phyloP scores from a whole-genome alignment of 2,113 vertebrate species.

The Steatornis caripensis region DNA sequence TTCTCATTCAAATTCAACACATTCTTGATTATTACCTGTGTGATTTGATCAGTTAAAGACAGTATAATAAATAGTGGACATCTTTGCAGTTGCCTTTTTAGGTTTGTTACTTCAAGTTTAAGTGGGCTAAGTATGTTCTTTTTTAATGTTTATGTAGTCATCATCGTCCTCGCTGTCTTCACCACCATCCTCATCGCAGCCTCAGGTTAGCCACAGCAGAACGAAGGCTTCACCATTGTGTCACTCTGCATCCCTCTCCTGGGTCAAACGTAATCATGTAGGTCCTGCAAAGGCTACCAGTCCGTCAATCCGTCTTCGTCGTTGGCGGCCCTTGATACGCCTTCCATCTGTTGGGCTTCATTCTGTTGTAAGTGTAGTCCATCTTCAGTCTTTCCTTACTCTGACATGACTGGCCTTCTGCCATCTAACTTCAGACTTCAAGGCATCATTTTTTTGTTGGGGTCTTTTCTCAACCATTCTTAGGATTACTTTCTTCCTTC shows the following conservation, averaged over 20 bases:
- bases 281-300: constrained; percentile 79
- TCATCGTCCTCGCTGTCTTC: constrained; percentile 72
- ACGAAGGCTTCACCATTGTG: constrained; percentile 79
- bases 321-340: constrained; percentile 82
- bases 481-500: constrained; percentile 35
- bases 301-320: constrained; percentile 78
- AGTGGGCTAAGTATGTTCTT: constrained; percentile 77
- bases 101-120: constrained; percentile 48
- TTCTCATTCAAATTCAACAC: neutral
- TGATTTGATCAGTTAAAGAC: neutral
- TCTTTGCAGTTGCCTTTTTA: constrained; percentile 67
- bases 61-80: neutral
- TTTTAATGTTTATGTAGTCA: constrained; percentile 80
- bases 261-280: constrained; percentile 80
- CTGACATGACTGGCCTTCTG: constrained; percentile 46
- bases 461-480: constrained; percentile 56
- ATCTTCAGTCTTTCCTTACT: constrained; percentile 75
- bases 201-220: constrained; percentile 82
- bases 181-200: constrained; percentile 79
- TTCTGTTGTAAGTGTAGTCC: constrained; percentile 82
- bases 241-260: constrained; percentile 79
- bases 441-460: constrained; percentile 47
- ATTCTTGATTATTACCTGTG: neutral
- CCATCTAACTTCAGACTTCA: constrained; percentile 40
- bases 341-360: constrained; percentile 79